Base-by-base conservation (phyloP, 2,797 vertebrate genomes). In the Potorous gilbertii region DNA sequence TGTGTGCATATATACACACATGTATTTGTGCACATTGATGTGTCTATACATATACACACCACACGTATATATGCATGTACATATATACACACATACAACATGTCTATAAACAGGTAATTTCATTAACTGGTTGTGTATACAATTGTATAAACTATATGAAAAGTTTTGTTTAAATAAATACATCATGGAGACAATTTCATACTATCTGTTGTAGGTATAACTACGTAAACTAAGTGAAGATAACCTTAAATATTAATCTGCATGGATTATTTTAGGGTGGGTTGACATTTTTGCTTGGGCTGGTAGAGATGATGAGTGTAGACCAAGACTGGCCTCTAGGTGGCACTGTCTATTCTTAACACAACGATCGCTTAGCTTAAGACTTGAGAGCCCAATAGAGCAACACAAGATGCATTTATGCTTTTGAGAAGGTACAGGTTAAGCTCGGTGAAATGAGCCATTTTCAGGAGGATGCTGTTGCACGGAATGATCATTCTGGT, bases 321-420 rank as follows among this genome's bases (percentile, higher is more conserved):
- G 29, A 12, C 95, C 24, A 21, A 74, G 54, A 91, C 1, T 52
- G 57, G 93, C 98, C 99, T 98, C 98, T 97, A 92, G 99, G 97
- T 98, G 99, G 98, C 98, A 97, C 97, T 99, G 98, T 99, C 98
- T 98, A 95, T 94, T 98, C 97, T 98, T 93, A 24, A 4, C 59
- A 97, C 56, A 96, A 56, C 31, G 5, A 90, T 6, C 0, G 12
- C 50, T 93, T 0, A 0, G n/a, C 54, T 93, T 8, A 3, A 29
- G 55, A n/a, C 94, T 0, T 66, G 62, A 87, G 74, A 81, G 40
- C 74, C 90, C 29, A 89, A 56, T 40, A 56, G 31, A 13, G 56
- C 0, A 28, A 62, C 90, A 28, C 91, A 95, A 74, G 96, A 94
- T 96, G 92, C 28, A 91, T 91, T 87, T 96, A 55, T 66, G 91